Conservation (phyloP, 2,888 invertebrate species). For the Apomyelois bistriatella region DNA sequence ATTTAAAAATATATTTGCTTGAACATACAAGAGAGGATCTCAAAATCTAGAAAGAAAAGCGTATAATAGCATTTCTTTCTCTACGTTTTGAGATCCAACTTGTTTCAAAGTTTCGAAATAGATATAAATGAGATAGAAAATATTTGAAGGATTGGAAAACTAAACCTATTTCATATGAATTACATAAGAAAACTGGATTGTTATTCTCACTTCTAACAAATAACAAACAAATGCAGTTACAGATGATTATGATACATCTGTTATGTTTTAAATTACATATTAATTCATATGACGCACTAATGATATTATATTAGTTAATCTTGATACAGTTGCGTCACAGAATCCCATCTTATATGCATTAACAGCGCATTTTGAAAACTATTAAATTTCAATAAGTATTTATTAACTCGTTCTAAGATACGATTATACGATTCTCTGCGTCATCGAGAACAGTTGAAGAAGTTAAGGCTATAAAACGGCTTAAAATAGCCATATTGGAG, state of each 20-base stretch:
- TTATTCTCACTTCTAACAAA: background rate
- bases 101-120: too few relatives aligned
- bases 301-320: background rate
- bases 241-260: background rate
- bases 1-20: too few relatives aligned
- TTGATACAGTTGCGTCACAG: background rate
- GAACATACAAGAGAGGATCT: too few relatives aligned
- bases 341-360: background rate
- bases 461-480: background rate
- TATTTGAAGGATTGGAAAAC: too few relatives aligned
- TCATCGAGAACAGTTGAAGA: background rate
- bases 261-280: background rate
- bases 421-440: background rate
- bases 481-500: background rate
- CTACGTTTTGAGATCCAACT: too few relatives aligned
- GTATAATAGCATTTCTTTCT: too few relatives aligned
- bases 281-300: background rate
- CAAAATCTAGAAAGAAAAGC: too few relatives aligned
- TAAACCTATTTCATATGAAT: too few relatives aligned
- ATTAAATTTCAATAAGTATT: constrained; percentile 5
- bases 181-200: too few relatives aligned
- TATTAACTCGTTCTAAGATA: background rate
- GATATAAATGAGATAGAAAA: too few relatives aligned
- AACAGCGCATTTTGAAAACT: constrained; percentile 4
- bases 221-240: background rate